A percentile compares a stretch with the other conserved stretches of the same genome.
Conservation (phyloP, 64 coral and sea anemone genomes). For the Catalaphyllia jardinei region DNA sequence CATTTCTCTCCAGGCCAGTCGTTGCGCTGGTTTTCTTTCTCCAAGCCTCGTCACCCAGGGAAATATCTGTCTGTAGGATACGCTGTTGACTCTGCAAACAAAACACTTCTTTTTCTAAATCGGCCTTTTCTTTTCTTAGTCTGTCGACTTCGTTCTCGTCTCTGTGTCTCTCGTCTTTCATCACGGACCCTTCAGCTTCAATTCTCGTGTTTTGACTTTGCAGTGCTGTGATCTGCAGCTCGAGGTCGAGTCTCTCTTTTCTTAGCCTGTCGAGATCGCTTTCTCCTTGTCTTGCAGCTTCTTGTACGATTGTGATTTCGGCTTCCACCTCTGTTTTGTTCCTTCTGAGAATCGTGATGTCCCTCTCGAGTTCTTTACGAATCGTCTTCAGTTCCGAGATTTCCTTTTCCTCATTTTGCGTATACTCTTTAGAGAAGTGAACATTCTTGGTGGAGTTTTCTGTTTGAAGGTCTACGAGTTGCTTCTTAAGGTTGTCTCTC, state of each 20-base stretch:
- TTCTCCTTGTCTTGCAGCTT: conserved; percentile 59
- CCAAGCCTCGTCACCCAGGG: conserved; percentile 54
- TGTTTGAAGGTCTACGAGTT: conserved; percentile 36
- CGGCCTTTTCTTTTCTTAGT: conserved; percentile 70
- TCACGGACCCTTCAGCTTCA: conserved; percentile 64
- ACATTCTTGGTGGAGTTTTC: conserved; percentile 31
- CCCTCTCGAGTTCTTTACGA: conserved; percentile 59
- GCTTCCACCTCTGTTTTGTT: conserved; percentile 74
- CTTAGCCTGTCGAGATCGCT: conserved; percentile 42
- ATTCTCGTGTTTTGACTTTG: conserved; percentile 76
- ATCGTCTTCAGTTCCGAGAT: conserved; percentile 58
- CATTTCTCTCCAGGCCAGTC: conserved; percentile 23
- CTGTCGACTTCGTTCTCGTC: conserved; percentile 59
- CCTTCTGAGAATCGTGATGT: conserved; percentile 38
- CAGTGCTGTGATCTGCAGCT: conserved; percentile 50
- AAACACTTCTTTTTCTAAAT: conserved; percentile 72
- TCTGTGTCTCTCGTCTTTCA: conserved; percentile 64
- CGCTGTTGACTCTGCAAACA: conserved; percentile 49
- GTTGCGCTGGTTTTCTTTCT: conserved; percentile 38
- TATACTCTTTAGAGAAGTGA: conserved; percentile 52
- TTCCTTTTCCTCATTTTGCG: conserved; percentile 47
- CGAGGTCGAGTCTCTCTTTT: conserved; percentile 72
- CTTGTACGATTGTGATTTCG: conserved; percentile 51
- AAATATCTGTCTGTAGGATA: conserved; percentile 60
- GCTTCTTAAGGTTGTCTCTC: conserved; percentile 60